phyloP scores from a whole-genome alignment of 1,140 invertebrate genomes.

The Megathymus violae region DNA sequence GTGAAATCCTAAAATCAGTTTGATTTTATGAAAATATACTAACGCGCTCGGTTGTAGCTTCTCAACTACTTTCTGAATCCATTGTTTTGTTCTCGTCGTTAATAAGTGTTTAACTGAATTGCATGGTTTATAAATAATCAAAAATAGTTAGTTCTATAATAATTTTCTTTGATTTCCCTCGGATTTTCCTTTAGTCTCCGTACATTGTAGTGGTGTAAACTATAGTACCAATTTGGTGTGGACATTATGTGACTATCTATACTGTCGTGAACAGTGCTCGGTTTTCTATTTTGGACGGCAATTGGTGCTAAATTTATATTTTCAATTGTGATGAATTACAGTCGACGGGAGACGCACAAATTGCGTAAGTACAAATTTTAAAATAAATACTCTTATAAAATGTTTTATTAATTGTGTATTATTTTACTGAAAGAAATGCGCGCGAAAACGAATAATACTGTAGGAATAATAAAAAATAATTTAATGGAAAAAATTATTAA shows the following conservation, averaged over 20 bases:
- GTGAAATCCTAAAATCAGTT: slow-evolving; percentile 69
- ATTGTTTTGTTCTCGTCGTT: slow-evolving; percentile 50
- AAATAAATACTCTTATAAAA: not conserved
- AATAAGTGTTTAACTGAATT: slow-evolving; percentile 35
- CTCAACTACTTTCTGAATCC: slow-evolving; percentile 46
- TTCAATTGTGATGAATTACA: slow-evolving; percentile 60
- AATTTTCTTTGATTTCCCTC: slow-evolving; percentile 54
- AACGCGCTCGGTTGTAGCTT: slow-evolving; percentile 44
- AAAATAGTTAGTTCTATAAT: slow-evolving; percentile 19
- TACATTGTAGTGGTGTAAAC: slow-evolving; percentile 38
- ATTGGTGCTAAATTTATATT: slow-evolving; percentile 61
- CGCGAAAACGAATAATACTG: not conserved
- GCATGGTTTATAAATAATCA: not conserved
- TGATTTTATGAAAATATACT: slow-evolving; percentile 68
- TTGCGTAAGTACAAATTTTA: slow-evolving; percentile 67
- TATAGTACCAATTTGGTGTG: slow-evolving; percentile 28
- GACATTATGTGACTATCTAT: slow-evolving; percentile 55
- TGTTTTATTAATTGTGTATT: not conserved
- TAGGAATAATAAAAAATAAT: not conserved
- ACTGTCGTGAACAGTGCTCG: slow-evolving; percentile 49
- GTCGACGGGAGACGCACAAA: slow-evolving; percentile 53
- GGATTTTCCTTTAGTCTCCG: slow-evolving; percentile 47
- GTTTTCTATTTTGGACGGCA: slow-evolving; percentile 73
- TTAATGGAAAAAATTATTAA: too few species aligned
- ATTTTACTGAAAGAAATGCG: not conserved